Conservation (phyloP, 2,113 vertebrate species). For the Sphyrna mokarran region DNA sequence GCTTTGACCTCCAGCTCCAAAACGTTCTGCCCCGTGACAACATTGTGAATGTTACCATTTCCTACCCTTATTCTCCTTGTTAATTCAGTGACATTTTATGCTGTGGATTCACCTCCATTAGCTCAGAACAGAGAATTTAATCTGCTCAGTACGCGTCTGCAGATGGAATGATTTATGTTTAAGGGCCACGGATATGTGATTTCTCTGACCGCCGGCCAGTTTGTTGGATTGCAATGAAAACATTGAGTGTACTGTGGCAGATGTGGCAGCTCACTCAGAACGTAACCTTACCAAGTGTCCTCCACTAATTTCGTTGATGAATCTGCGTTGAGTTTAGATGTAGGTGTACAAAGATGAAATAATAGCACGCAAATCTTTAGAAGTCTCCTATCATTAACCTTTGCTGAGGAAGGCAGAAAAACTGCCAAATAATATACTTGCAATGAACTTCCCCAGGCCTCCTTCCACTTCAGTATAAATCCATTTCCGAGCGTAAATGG, state of each 20-base stretch:
- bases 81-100: background rate
- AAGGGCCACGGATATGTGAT: background rate
- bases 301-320: background rate
- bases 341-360: background rate
- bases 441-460: background rate
- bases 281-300: too few species aligned
- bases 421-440: background rate
- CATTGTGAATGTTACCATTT: background rate
- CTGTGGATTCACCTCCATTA: background rate
- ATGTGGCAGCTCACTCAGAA: background rate
- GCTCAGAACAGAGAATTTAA: constrained; percentile 19
- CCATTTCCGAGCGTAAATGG: background rate
- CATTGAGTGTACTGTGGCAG: background rate
- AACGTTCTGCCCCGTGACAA: background rate
- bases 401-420: background rate
- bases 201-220: background rate
- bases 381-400: background rate
- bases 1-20: background rate
- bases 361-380: background rate
- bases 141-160: background rate
- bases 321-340: background rate
- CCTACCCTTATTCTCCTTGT: background rate
- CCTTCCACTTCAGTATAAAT: background rate
- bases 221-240: background rate
- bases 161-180: background rate